Evolutionary conservation across 2,888 invertebrate species (phyloP), one percentile per base, ranked within the genome.

Genomic region (Agrotis ipsilon): DNA sequence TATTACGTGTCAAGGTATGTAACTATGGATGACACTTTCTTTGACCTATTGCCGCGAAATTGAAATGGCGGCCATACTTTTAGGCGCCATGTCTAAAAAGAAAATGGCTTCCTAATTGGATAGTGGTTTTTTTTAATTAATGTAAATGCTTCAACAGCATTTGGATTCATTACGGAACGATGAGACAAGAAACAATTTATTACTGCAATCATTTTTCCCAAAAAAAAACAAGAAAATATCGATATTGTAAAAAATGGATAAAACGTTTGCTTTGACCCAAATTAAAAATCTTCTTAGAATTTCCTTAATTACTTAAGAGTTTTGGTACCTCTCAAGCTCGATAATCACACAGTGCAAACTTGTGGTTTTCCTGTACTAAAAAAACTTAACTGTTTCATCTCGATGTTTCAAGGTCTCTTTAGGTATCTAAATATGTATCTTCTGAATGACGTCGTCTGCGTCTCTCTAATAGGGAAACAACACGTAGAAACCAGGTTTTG

Each of bases 21-120:
- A 70, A 70, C 60, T 76, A 70, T 80, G 71, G 39, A 70, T 75
- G 68, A 65, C 65, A 83, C 83, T 85, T 83, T 85, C 83, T 85
- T 85, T 71, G 83, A 80, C 69, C 67, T 70, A 72, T 72, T 84
- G 82, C 60, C 67, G 72, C 51, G 51, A 81, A 78, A 72, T 64
- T 39, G 65, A 48, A 54, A 19, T 5, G 51, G 51, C 51, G 11
- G 55, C 80, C 71, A 75, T 80, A n/a, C 70, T 79, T 39, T 45
- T 45, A 7, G 45, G n/a, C 65, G 80, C 69, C 76, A 68, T 59
- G 16, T 45, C 27, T 9, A 48, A 55, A 59, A 45, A 27, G 7
- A 49, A 39, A 21, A 27, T 59, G 58, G 32, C 14, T 16, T 19
- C 32, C 2, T 11, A 16, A 39, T 58, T 43, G 45, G 52, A 48